Evolutionary conservation across 2,797 vertebrate genomes (phyloP), one percentile per base, ranked within the genome.

Genomic region (Oceanodroma leucorhoa): DNA sequence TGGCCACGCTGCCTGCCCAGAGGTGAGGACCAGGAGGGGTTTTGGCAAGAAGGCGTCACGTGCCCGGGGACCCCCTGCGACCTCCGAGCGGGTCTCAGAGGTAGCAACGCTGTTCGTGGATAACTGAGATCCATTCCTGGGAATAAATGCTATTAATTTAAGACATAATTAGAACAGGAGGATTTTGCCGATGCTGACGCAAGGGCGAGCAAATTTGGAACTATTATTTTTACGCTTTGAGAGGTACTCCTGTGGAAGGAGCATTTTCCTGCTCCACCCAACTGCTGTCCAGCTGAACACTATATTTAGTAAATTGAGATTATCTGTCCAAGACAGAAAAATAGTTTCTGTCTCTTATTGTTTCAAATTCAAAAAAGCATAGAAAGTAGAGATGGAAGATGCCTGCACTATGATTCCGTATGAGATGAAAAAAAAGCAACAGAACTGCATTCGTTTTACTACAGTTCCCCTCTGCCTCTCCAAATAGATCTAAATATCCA

Each of bases 191-290:
- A 58, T 67, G 83, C 62, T 94, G 93, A 95, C 3, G 38, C 84
- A 96, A 92, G 57, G 73, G 48, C 0, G 1, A 77, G 75, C 80
- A 77, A 73, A 94, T 89, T 67, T 89, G 93, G 83, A 93, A 77
- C 64, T 53, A 87, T 82, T 94, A 73, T 96, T 93, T 95, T 89
- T 94, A 85, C 1, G 4, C 65, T 87, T 54, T 71, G 80, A 87
- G 91, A 91, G 75, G 90, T 82, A 26, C 91, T 96, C 53, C 32
- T 13, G 43, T 90, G 87, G 86, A 94, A 95, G 91, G 53, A 87
- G 55, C 84, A 34, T 79, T 94, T 97, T 97, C 95, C 96, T 96
- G 96, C 91, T 93, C 94, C 96, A 96, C 96, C 93, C 96, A 90
- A 34, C 45, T 82, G 60, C 93, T 94, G 73, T 96, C 94, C 93